A percentile compares a stretch with the other conserved stretches of the same genome.
Evolutionary conservation across 2,888 invertebrate species (phyloP).

Genomic region (Drosophila atripex): DNA sequence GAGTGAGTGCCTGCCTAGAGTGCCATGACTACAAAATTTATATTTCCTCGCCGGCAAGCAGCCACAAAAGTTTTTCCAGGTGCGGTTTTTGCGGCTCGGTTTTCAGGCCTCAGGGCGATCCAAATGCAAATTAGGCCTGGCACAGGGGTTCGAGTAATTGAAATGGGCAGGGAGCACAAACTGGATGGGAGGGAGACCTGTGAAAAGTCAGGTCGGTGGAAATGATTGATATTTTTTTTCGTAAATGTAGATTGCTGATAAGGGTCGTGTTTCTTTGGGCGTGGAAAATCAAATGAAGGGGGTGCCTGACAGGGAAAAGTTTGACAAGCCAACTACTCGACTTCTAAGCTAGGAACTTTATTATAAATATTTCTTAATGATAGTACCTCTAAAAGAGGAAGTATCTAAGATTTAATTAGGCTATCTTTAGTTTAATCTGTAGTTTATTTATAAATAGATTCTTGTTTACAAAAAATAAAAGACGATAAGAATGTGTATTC

Average conservation of each 20-base stretch:
- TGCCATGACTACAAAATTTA: conserved; percentile 68
- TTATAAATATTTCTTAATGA: not conserved
- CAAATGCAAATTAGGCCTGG: conserved; percentile 61
- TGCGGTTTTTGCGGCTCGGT: conserved; percentile 49
- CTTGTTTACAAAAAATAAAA: not conserved
- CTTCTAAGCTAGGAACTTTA: conserved; percentile 4
- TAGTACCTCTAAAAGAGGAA: not conserved
- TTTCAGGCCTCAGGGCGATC: conserved; percentile 59
- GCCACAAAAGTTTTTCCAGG: conserved; percentile 55
- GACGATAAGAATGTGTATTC: not conserved
- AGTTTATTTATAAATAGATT: not conserved
- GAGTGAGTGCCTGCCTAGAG: conserved; percentile 4
- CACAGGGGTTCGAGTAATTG: conserved; percentile 29
- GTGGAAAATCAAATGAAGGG: conserved; percentile 5
- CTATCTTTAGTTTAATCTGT: conserved; percentile 1
- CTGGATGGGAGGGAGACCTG: conserved; percentile 2
- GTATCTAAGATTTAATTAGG: not conserved
- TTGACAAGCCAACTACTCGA: too few relatives aligned
- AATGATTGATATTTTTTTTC: conserved; percentile 46
- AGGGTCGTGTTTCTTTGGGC: conserved; percentile 23
- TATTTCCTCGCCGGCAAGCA: conserved; percentile 47
- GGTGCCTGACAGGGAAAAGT: too few relatives aligned
- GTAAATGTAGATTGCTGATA: conserved; percentile 21
- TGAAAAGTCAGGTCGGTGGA: conserved; percentile 33
- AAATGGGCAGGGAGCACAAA: conserved; percentile 8